Evolutionary conservation across 2,888 invertebrate genomes (phyloP).

Genomic region (Agelastica alni): DNA sequence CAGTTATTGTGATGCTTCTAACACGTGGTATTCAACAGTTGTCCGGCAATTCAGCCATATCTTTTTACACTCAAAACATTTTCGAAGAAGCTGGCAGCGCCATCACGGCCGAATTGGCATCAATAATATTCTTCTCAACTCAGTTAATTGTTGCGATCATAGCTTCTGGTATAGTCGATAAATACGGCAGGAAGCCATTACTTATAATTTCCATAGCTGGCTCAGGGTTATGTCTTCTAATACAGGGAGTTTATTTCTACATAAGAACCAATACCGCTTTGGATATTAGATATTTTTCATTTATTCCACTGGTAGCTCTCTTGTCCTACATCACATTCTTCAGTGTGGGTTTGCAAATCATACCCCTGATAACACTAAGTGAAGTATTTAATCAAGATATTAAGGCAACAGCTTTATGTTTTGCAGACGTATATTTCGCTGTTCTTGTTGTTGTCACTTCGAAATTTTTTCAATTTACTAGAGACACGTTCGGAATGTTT

Average conservation of each 20-base stretch:
- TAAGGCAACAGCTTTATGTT: slow-evolving; percentile 63
- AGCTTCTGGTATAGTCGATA: slow-evolving; percentile 64
- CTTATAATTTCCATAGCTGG: slow-evolving; percentile 60
- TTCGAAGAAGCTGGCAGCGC: slow-evolving; percentile 54
- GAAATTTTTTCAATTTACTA: slow-evolving; percentile 59
- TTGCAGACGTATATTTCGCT: slow-evolving; percentile 61
- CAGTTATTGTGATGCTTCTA: slow-evolving; percentile 65
- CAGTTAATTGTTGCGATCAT: slow-evolving; percentile 62
- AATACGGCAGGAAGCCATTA: slow-evolving; percentile 60
- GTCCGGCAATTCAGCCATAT: slow-evolving; percentile 66
- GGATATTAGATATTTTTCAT: slow-evolving; percentile 50
- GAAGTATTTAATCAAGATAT: slow-evolving; percentile 63
- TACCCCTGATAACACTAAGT: slow-evolving; percentile 60
- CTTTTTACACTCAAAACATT: slow-evolving; percentile 65
- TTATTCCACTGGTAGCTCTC: slow-evolving; percentile 58
- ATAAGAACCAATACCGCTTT: slow-evolving; percentile 54
- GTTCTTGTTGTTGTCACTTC: slow-evolving; percentile 58
- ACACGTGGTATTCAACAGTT: slow-evolving; percentile 62
- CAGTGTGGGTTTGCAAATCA: slow-evolving; percentile 60
- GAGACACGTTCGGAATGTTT: slow-evolving; percentile 64
- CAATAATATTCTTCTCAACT: slow-evolving; percentile 55
- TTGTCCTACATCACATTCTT: slow-evolving; percentile 59
- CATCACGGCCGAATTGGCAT: slow-evolving; percentile 53
- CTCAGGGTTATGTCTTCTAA: slow-evolving; percentile 53
- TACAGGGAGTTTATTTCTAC: slow-evolving; percentile 58